phyloP scores from a whole-genome alignment of 2,888 invertebrate genomes.

The Aphrophora alni region DNA sequence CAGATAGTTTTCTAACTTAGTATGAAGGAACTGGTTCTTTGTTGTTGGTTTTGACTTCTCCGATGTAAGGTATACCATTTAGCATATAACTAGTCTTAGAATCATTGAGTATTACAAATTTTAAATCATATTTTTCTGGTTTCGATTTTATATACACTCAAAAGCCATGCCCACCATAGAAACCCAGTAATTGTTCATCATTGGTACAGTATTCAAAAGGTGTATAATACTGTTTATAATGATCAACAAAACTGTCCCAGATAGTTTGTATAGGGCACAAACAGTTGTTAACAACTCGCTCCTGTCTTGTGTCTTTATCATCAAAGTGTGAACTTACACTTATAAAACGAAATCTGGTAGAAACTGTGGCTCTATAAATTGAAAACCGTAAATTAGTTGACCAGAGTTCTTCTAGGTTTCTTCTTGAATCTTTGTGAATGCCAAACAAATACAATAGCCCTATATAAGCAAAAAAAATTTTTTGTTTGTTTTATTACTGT shows the following conservation, averaged over 20 bases:
- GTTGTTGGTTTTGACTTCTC: too few relatives aligned
- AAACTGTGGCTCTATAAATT: constrained; percentile 28
- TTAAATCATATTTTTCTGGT: constrained; percentile 36
- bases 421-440: background rate
- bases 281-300: constrained; percentile 22
- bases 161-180: constrained; percentile 37
- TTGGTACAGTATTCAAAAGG: constrained; percentile 34
- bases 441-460: background rate
- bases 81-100: too few relatives aligned
- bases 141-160: constrained; percentile 32
- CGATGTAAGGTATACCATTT: too few relatives aligned
- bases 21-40: too few relatives aligned
- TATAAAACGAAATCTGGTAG: constrained; percentile 37
- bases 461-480: background rate
- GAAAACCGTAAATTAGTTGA: background rate
- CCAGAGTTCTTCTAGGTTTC: constrained; percentile 28
- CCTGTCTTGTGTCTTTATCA: constrained; percentile 22
- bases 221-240: constrained; percentile 33
- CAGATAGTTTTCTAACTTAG: too few relatives aligned
- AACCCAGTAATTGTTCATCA: constrained; percentile 38
- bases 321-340: constrained; percentile 34
- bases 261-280: constrained; percentile 40
- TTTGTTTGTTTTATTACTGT: background rate
- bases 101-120: constrained; percentile 18
- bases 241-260: constrained; percentile 34